Evolutionary conservation across 2,113 vertebrate genomes (phyloP), one percentile per base, ranked within the genome.

Genomic region (Nycticebus coucang): DNA sequence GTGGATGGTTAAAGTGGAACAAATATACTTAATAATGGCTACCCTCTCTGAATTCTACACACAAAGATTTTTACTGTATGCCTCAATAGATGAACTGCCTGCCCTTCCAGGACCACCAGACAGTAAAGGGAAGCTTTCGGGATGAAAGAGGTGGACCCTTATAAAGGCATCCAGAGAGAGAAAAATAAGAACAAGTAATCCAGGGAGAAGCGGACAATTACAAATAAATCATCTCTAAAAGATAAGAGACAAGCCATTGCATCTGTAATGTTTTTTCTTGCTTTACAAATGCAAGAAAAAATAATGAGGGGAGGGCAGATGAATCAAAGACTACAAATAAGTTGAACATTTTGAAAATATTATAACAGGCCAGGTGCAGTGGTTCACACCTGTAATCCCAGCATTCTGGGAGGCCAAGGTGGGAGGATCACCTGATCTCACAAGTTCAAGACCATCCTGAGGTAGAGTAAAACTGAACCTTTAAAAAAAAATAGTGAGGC

Each of bases 241-340:
- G 59, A 41, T 33, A n/a, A 71, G 33, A n/a, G 72, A 89, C 45
- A 87, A 88, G 7, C 6, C 28, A 80, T 22, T 37, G 35, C 17
- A 72, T 55, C 22, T 71, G 17, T 81, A 41, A 53, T 50, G 45
- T 50, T 50, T 50, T 50, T 50, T 50, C 7, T 50, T 50, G 45
- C 45, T 50, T 50, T 50, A 50, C 45, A 50, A 50, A 50, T 3
- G 30, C 12, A 71, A 83, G 57, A 80, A 28, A 85, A 82, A 33
- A 14, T 0, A 26, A 30, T 21, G 4, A 13, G 2, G 18, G 26
- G 2, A 26, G 4, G 6, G 41, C 13, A 24, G 13, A 0, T 85
- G n/a, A 68, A 68, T 53, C 35, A 85, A 92, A 57, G 14, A 89
- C 92, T 4, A 41, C 5, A 30, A 78, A 87, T 50, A 87, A 74